phyloP scores from a whole-genome alignment of 2,113 vertebrate genomes.

The Cettia cetti region DNA sequence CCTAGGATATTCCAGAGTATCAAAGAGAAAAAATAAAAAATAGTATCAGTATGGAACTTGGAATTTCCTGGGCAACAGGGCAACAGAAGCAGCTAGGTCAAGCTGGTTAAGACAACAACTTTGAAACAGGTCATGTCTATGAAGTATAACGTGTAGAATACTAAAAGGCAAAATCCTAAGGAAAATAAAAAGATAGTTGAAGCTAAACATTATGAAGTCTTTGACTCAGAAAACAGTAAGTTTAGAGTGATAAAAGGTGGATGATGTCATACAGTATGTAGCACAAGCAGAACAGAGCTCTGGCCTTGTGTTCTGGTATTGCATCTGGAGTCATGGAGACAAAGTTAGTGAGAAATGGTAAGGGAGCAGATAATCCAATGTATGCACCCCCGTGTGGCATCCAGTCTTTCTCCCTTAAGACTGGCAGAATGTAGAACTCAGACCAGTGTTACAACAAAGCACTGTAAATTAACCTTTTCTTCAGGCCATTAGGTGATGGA shows the following conservation, averaged over 20 bases:
- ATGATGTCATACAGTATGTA: background rate
- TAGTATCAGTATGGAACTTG: background rate
- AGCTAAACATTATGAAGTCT: background rate
- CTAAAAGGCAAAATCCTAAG: background rate
- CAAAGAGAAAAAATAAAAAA: background rate
- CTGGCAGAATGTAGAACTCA: background rate
- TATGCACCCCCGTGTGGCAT: background rate
- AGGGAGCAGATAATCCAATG: background rate
- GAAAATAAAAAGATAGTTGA: background rate
- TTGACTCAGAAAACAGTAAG: background rate
- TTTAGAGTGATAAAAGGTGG: background rate
- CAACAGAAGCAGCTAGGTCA: background rate
- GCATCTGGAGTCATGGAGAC: background rate
- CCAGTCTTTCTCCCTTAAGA: background rate
- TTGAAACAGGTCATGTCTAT: background rate
- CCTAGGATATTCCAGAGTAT: background rate
- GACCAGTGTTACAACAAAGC: background rate
- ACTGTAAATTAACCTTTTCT: background rate
- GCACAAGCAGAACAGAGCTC: background rate
- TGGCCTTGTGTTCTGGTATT: background rate
- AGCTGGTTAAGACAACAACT: background rate
- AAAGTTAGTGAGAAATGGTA: background rate
- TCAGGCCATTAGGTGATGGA: background rate
- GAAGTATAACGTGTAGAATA: background rate
- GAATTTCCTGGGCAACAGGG: background rate